phyloP scores from a whole-genome alignment of 2,888 invertebrate genomes.

The Taenaris catops region DNA sequence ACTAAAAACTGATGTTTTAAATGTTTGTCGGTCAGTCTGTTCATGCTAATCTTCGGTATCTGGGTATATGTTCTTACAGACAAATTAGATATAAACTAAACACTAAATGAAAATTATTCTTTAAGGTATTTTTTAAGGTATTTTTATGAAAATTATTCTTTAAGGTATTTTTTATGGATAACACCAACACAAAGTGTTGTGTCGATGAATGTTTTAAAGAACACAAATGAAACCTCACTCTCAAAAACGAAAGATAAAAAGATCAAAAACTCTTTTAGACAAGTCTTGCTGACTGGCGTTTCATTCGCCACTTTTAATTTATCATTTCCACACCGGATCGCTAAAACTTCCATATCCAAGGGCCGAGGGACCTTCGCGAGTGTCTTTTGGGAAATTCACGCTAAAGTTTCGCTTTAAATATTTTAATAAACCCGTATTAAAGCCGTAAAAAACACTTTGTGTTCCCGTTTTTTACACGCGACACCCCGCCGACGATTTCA shows the following conservation, averaged over 20 bases:
- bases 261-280: slow-evolving; percentile 39
- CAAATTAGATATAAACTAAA: too few species aligned
- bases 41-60: too few species aligned
- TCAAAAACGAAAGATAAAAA: slow-evolving; percentile 12
- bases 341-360: slow-evolving; percentile 52
- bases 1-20: too few species aligned
- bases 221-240: too few species aligned
- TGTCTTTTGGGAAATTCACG: slow-evolving; percentile 74
- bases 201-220: too few species aligned
- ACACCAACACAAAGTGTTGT: too few species aligned
- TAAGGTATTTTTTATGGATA: too few species aligned
- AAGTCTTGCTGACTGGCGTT: slow-evolving; percentile 43
- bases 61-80: too few species aligned
- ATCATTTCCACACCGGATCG: slow-evolving; percentile 56
- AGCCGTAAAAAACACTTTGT: slow-evolving; percentile 77
- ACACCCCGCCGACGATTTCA: slow-evolving; percentile 45
- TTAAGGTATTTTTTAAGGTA: too few species aligned
- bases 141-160: too few species aligned
- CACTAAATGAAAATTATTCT: too few species aligned
- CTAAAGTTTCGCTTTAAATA: slow-evolving; percentile 75
- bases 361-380: slow-evolving; percentile 51
- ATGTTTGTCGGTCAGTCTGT: too few species aligned
- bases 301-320: slow-evolving; percentile 60
- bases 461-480: slow-evolving; percentile 56
- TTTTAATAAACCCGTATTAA: slow-evolving; percentile 78